Conservation (phyloP, 1,140 invertebrate species). For the Zaprionus davidi region DNA sequence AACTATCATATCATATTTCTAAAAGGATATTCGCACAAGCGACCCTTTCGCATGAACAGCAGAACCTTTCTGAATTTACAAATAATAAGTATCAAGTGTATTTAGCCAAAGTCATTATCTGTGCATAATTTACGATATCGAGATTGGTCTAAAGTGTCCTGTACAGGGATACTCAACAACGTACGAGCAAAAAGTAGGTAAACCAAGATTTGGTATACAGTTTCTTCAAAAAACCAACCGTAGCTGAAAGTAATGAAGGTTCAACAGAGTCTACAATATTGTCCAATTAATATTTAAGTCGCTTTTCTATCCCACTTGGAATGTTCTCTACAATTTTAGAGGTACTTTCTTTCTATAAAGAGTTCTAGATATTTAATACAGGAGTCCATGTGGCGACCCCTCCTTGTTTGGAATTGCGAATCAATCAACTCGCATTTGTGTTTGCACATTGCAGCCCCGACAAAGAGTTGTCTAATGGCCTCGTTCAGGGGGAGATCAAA, state of each 20-base stretch:
- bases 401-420: background rate
- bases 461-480: background rate
- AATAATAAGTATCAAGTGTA: background rate
- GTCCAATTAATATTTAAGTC: too few relatives aligned
- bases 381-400: background rate
- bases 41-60: background rate
- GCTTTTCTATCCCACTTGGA: too few relatives aligned
- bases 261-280: too few relatives aligned
- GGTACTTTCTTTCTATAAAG: too few relatives aligned
- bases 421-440: conserved; percentile 1
- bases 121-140: background rate
- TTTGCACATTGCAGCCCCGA: background rate
- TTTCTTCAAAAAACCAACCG: too few relatives aligned
- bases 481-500: background rate
- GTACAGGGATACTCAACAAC: background rate
- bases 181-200: too few relatives aligned
- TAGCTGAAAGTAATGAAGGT: too few relatives aligned
- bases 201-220: too few relatives aligned
- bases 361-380: background rate
- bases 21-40: background rate
- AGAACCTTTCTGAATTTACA: background rate
- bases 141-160: background rate
- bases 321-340: too few relatives aligned
- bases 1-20: conserved; percentile 42
- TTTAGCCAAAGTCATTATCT: background rate